Conservation (phyloP, 2,113 vertebrate genomes). For the Rhegmatorhina hoffmannsi region DNA sequence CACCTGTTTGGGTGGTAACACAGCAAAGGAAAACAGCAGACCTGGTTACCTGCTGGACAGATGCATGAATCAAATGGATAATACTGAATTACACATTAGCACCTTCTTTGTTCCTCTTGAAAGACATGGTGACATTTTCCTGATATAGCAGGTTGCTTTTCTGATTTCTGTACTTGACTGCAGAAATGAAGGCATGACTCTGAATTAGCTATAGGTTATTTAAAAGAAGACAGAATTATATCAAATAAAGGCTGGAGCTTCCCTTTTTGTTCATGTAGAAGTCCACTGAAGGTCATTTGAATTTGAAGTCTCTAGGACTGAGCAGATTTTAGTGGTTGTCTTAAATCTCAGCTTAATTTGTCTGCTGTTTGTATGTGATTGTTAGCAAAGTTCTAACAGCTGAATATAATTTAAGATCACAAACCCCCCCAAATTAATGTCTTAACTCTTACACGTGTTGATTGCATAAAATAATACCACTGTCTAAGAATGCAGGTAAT, state of each 20-base stretch:
- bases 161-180: slow-evolving; percentile 9
- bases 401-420: not conserved
- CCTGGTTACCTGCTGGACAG: not conserved
- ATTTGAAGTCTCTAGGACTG: not conserved
- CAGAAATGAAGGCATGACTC: slow-evolving; percentile 37
- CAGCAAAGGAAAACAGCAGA: not conserved
- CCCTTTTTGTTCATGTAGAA: not conserved
- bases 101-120: not conserved
- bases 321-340: not conserved
- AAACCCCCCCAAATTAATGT: not conserved
- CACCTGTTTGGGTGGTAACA: rapidly evolving
- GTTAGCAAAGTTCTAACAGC: not conserved
- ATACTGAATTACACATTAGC: not conserved
- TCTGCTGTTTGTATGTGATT: not conserved
- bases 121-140: not conserved
- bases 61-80: not conserved
- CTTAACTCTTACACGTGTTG: not conserved
- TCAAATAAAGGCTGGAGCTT: not conserved
- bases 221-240: slow-evolving; percentile 23
- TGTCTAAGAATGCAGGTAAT: not conserved
- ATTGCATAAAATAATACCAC: not conserved
- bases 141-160: not conserved
- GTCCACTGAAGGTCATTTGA: not conserved
- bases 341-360: not conserved
- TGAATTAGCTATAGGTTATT: slow-evolving; percentile 54